Percentiles rank a stretch among this genome's conserved stretches.
phyloP scores from a whole-genome alignment of 2,888 invertebrate genomes.

The Himalopsyche anomala region DNA sequence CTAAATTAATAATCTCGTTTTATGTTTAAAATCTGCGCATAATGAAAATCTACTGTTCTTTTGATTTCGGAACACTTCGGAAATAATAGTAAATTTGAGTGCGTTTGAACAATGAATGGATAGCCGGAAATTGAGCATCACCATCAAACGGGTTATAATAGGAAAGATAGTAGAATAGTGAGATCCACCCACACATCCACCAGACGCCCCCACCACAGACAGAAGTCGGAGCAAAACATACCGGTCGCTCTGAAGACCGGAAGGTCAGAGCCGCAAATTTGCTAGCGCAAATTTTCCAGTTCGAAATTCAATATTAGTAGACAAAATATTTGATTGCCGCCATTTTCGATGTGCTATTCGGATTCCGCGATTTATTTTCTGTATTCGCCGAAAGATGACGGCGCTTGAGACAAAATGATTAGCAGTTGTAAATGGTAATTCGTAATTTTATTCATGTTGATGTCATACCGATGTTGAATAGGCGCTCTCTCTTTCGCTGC shows the following conservation, averaged over 20 bases:
- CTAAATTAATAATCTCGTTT: too few species aligned
- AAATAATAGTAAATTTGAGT: too few species aligned
- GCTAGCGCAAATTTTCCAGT: neutral
- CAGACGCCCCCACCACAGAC: neutral
- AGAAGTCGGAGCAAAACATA: neutral
- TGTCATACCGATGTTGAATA: slow-evolving; percentile 14
- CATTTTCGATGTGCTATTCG: neutral
- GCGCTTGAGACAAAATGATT: neutral
- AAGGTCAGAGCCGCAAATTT: neutral
- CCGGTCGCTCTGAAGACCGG: neutral
- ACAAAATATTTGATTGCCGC: neutral
- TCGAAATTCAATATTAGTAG: neutral
- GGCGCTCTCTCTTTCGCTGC: slow-evolving; percentile 31
- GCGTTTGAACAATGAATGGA: too few species aligned
- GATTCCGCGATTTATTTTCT: neutral
- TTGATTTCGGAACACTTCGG: too few species aligned
- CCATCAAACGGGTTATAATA: neutral
- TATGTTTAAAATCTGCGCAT: too few species aligned
- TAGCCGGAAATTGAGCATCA: neutral
- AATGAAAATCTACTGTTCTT: too few species aligned
- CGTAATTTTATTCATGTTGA: slow-evolving; percentile 27
- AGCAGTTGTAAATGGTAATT: neutral
- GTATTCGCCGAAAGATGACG: neutral
- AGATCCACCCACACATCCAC: slow-evolving; percentile 27
- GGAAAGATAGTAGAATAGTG: neutral